Base-by-base conservation (phyloP, 2,888 invertebrate genomes). In the Ceraclea dissimilis region DNA sequence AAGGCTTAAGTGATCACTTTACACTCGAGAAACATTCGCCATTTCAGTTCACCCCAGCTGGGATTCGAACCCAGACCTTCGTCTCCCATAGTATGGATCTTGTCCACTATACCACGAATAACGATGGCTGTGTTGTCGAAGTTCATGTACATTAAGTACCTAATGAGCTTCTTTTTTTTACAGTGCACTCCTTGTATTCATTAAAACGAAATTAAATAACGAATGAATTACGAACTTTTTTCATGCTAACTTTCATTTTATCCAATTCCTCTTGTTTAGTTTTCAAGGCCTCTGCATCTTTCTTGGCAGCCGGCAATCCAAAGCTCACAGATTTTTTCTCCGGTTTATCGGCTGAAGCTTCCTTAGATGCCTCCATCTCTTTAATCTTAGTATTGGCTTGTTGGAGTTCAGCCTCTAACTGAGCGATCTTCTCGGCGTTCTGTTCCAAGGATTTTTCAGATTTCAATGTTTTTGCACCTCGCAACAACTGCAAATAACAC, bases 341-440 rank as follows among this genome's bases (percentile, higher is more conserved):
- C 31, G 71, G 65, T 66, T 78, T 79, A 57, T 80, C 79, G 16
- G 67, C 60, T 58, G 78, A 72, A 16, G 67, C 60, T 58, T 79
- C 73, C 66, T 71, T 71, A 44, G 70, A 69, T 52, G 63, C 70
- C 71, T 82, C 80, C 18, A 79, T 67, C 60, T 80, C 79, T 66
- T 79, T 80, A 47, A 83, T 71, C 72, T 79, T 82, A 44, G 71
- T 71, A 63, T 79, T 73, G 18, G 82, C 80, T 64, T 81, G 80
- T 63, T 79, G 79, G 49, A 85, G 69, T 68, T 85, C 82, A 31
- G 74, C 77, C 71, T 88, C 86, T 63, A 86, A 67, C 52, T 78
- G 74, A 31, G 70, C 77, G 60, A 86, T 76, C 72, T 82, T 84
- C 59, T 78, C 80, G 57, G 81, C 74, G 63, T 80, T 79, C 64